Evolutionary conservation across 2,797 vertebrate species (phyloP).

Genomic region (Tokudaia tokunoshimensis): DNA sequence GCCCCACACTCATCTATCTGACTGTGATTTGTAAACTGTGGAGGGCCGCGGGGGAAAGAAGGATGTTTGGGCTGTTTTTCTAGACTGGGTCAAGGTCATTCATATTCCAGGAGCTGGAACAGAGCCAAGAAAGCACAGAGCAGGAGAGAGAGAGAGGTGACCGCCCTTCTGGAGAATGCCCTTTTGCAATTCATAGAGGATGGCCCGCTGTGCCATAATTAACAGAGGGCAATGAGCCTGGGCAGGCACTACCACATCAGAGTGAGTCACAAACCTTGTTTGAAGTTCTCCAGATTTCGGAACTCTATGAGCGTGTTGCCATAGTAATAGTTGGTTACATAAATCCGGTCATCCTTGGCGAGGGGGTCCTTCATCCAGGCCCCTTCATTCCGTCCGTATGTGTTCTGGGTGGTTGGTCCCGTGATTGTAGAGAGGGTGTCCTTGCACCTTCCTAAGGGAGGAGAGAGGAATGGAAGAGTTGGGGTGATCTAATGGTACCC

Average conservation of each 20-base stretch:
- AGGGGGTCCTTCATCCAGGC: slow-evolving; percentile 99
- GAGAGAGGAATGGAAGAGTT: neutral
- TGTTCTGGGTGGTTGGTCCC: slow-evolving; percentile 95
- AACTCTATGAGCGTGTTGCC: slow-evolving; percentile 98
- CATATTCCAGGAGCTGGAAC: neutral
- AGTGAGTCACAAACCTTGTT: slow-evolving; percentile 90
- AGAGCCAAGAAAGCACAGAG: neutral
- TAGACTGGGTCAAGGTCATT: neutral
- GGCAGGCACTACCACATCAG: neutral
- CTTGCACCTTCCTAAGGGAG: slow-evolving; percentile 93
- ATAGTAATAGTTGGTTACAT: slow-evolving; percentile 96
- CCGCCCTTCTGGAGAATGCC: neutral
- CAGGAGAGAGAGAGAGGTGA: too few relatives aligned
- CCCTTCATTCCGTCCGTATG: slow-evolving; percentile 95
- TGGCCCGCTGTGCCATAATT: neutral
- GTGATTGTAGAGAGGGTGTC: slow-evolving; percentile 97
- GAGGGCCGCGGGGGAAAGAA: neutral
- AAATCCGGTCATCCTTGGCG: slow-evolving; percentile 94
- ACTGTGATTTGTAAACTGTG: neutral
- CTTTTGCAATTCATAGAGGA: neutral
- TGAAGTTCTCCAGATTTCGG: slow-evolving; percentile 96
- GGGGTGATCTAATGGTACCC: too few relatives aligned
- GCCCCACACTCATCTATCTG: neutral
- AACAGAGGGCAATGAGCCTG: neutral
- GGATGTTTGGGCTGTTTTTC: neutral